phyloP scores from a whole-genome alignment of 2,113 vertebrate species.

The Podarcis raffonei region DNA sequence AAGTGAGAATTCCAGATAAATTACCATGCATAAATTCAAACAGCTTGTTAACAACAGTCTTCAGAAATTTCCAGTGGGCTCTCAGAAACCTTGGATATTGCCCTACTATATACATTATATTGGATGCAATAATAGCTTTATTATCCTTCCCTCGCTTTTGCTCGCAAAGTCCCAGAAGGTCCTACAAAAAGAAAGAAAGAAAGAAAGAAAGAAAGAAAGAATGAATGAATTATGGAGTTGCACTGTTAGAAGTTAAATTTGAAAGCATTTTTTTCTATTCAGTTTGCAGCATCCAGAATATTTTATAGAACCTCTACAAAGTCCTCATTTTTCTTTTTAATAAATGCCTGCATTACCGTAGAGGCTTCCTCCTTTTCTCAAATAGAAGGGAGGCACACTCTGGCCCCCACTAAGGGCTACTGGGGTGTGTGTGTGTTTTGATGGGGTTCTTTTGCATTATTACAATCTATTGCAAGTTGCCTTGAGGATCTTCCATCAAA shows the following conservation, averaged over 20 bases:
- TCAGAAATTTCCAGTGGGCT: slow-evolving; percentile 99
- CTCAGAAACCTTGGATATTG: slow-evolving; percentile 97
- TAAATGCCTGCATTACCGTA: not conserved
- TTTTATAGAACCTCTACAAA: not conserved
- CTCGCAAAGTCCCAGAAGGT: slow-evolving; percentile 96
- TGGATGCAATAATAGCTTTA: slow-evolving; percentile 99
- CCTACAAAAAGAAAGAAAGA: slow-evolving; percentile 74
- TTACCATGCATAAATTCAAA: slow-evolving; percentile 99
- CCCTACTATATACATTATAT: slow-evolving; percentile 99
- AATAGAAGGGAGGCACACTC: not conserved
- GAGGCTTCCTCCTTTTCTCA: not conserved
- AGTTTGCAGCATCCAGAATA: not conserved
- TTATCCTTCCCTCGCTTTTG: slow-evolving; percentile 99
- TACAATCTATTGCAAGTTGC: not conserved
- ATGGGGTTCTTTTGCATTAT: too few relatives aligned
- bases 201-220: slow-evolving; percentile 8
- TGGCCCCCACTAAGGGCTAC: not conserved
- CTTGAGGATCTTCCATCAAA: not conserved
- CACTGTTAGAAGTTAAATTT: not conserved
- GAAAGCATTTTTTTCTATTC: not conserved
- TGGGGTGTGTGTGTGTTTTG: too few relatives aligned
- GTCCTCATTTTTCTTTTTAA: not conserved
- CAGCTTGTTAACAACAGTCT: slow-evolving; percentile 98
- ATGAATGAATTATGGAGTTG: not conserved
- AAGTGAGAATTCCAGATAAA: not conserved